Evolutionary conservation across 2,888 invertebrate genomes (phyloP), one percentile per base, ranked within the genome.

Genomic region (Tipula confusa): DNA sequence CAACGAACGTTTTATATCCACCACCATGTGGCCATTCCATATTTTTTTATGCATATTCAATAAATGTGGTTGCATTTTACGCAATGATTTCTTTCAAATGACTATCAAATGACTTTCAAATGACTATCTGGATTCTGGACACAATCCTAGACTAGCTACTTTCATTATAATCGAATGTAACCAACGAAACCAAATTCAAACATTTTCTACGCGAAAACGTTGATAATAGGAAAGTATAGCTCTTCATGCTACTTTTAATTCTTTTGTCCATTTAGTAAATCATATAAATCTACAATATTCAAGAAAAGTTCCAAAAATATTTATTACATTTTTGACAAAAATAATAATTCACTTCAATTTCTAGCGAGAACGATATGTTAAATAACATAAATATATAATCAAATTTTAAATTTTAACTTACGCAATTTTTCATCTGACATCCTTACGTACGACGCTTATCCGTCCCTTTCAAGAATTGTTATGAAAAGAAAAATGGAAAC

Each of bases 151-250:
- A 7, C 98, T 95, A 84, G 99, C 99, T 83, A 98, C 98, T 93
- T 99, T 99, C 86, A 99, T 97, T 84, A 99, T 92, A 87, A 99
- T 95, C 84, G 99, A 98, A 88, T 98, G 94, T 85, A 99, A 92
- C 87, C 95, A 94, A 88, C 95, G 95, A 86, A 99, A 93, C 87
- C 99, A 93, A 87, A 92, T 92, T 91, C 99, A 99, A 95, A 99
- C 98, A 94, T 97, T 97, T 92, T 98, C 98, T 85, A 98, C 98
- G 87, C 99, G 93, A 87, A 97, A 93, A 90, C 98, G 93, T 92
- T 99, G 99, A 91, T 99, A 99, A 91, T 98, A 97, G 84, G 99
- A 99, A 86, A 98, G 92, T 88, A 99, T 98, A 85, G 99, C 99
- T 86, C 99, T 99, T 86, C 97, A 97, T 85, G 98, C 95, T 80